phyloP scores from a whole-genome alignment of 2,888 invertebrate species.

The Rhimphoctona megacephalus region DNA sequence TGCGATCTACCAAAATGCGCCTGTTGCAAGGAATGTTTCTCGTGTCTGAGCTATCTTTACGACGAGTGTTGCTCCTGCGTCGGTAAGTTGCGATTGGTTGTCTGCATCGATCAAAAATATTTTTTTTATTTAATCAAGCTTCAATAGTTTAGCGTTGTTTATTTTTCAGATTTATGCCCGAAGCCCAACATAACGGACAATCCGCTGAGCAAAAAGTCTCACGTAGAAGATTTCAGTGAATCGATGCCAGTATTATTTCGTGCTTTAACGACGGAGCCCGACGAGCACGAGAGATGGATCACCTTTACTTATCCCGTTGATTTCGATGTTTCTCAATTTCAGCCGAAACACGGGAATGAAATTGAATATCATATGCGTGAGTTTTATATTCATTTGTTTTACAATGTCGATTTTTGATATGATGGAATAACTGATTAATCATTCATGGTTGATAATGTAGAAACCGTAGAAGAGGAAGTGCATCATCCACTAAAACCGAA shows the following conservation, averaged over 20 bases:
- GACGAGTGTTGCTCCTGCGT: constrained; percentile 98
- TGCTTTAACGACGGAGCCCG: constrained; percentile 92
- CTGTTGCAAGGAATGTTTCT: constrained; percentile 97
- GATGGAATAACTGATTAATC: too few relatives aligned
- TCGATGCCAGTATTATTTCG: constrained; percentile 94
- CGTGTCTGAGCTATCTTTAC: constrained; percentile 95
- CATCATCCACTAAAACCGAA: constrained; percentile 87
- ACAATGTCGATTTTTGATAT: background rate
- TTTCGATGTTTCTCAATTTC: constrained; percentile 89
- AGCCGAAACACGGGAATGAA: constrained; percentile 89
- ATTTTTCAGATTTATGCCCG: constrained; percentile 92
- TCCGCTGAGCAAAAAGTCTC: constrained; percentile 92
- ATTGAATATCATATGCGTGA: constrained; percentile 90
- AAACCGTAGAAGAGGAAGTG: constrained; percentile 89
- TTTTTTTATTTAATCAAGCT: too few relatives aligned
- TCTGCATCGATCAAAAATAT: background rate
- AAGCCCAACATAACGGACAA: constrained; percentile 92
- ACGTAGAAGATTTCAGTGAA: constrained; percentile 93
- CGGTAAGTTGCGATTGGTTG: constrained; percentile 88
- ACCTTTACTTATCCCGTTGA: constrained; percentile 93
- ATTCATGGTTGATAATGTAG: constrained; percentile 81
- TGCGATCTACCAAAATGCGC: constrained; percentile 96
- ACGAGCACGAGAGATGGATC: constrained; percentile 92
- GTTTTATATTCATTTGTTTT: constrained; percentile 78
- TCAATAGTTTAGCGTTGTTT: background rate